Evolutionary conservation across 1,140 invertebrate species (phyloP).

Genomic region (Bombus fervidus): DNA sequence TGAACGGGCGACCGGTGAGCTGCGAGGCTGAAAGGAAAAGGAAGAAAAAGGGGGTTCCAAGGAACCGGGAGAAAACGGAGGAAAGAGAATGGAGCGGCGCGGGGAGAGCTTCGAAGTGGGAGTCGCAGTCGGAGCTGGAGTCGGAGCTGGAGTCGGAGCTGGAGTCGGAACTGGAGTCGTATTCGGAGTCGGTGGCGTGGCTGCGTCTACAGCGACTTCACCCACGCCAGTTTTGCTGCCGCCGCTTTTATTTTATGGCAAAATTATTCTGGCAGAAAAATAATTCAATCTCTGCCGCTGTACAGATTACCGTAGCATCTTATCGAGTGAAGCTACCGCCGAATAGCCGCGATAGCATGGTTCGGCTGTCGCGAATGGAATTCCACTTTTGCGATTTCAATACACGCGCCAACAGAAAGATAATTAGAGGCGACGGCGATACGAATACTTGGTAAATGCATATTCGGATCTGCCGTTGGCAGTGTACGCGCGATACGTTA

Average conservation of each 20-base stretch:
- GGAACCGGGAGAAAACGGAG: neutral
- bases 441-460: too few species aligned
- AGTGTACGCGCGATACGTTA: too few species aligned
- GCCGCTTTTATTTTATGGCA: constrained; percentile 67
- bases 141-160: neutral
- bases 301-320: constrained; percentile 43
- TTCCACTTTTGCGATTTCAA: constrained; percentile 19
- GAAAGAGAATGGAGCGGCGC: constrained; percentile 27
- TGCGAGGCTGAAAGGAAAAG: constrained; percentile 32
- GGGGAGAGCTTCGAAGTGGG: neutral
- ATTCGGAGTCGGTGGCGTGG: neutral
- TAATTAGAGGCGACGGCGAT: neutral
- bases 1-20: constrained; percentile 7
- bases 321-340: neutral
- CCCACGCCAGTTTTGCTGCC: too few species aligned
- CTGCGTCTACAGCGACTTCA: too few species aligned
- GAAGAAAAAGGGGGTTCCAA: constrained; percentile 7
- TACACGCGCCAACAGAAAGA: neutral
- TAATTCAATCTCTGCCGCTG: constrained; percentile 69
- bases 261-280: constrained; percentile 71
- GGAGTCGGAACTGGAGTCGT: neutral
- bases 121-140: too few species aligned
- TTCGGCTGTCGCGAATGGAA: neutral
- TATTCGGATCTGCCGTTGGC: too few species aligned
- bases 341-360: neutral